Base-by-base conservation (phyloP, 2,888 invertebrate genomes). In the Choristoneura rosaceana region DNA sequence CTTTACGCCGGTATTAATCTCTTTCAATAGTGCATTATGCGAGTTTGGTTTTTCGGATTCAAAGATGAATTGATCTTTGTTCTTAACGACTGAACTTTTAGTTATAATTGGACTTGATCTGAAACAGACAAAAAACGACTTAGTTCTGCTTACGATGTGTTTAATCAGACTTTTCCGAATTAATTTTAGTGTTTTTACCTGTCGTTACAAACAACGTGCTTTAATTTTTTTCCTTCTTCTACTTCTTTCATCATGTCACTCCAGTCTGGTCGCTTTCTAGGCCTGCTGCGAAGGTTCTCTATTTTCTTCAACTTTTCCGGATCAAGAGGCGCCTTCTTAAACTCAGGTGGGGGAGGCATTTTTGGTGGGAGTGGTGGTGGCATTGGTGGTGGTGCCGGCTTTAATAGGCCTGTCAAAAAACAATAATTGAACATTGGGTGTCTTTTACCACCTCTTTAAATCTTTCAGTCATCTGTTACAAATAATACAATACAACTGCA, bases 191-290 rank as follows among this genome's bases (percentile, higher is more conserved):
- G n/a, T 3, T 55, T 25, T 55, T 80, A 96, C 90, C 97, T 95
- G 87, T 98, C 98, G 89, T 98, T 98, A 89, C 97, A 97, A 80
- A 96, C 95, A 63, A 98, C 97, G 84, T 98, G 97, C 82, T 96
- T 96, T 76, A 98, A 91, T 84, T 96, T 97, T 82, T 89, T 96
- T 64, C 97, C 97, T 76, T 95, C 93, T 85, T 98, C 98, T n/a
- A 98, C 97, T 88, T 98, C 98, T 87, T 98, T 98, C 96, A 98
- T 97, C 96, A 98, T 97, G 80, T 96, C 96, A 15, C 96, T 97
- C 98, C 98, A 98, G 86, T 98, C 98, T 0, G 98, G 98, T 78
- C 98, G 95, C 83, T 95, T 96, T 77, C 98, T 95, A 0, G 98
- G 97, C 79, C 97, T 95, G 79, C 96, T 96, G 90, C 95, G 96